phyloP scores from a whole-genome alignment of 2,797 vertebrate genomes.

The Betta splendens region DNA sequence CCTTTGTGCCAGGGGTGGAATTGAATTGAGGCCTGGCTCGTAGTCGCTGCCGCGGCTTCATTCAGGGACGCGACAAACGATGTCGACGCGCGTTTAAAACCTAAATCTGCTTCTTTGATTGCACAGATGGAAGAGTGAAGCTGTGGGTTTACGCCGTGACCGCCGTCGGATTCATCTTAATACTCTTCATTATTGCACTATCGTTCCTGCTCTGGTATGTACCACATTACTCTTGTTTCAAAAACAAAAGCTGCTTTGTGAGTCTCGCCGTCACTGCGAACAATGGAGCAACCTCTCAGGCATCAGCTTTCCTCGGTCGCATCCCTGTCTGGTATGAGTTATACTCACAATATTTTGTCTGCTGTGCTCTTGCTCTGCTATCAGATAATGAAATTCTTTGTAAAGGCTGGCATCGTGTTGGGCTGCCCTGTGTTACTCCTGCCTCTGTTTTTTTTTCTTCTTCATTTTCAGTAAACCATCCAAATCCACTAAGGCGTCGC shows the following conservation, averaged over 20 bases:
- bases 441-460: conserved; percentile 25
- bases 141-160: conserved; percentile 97
- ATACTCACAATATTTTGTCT: conserved; percentile 39
- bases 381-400: conserved; percentile 65
- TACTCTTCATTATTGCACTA: conserved; percentile 90
- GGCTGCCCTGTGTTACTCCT: conserved; percentile 31
- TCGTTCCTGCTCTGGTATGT: conserved; percentile 97
- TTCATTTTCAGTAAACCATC: conserved; percentile 83
- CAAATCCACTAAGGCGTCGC: conserved; percentile 86
- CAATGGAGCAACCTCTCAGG: conserved; percentile 11
- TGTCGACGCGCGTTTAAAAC: conserved; percentile 6
- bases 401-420: conserved; percentile 44
- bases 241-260: conserved; percentile 23
- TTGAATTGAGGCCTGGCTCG: conserved; percentile 24
- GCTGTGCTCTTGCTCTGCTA: conserved; percentile 46
- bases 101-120: conserved; percentile 66
- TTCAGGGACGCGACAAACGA: conserved; percentile 6
- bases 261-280: conserved; percentile 13
- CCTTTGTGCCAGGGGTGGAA: conserved; percentile 11
- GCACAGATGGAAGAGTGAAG: conserved; percentile 94
- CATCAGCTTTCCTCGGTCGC: conserved; percentile 21
- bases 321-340: conserved; percentile 58
- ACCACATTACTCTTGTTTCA: conserved; percentile 11
- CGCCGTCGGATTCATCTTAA: conserved; percentile 89
- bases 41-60: conserved; percentile 2